Evolutionary conservation across 2,113 vertebrate genomes (phyloP).

Genomic region (Mobula birostris): DNA sequence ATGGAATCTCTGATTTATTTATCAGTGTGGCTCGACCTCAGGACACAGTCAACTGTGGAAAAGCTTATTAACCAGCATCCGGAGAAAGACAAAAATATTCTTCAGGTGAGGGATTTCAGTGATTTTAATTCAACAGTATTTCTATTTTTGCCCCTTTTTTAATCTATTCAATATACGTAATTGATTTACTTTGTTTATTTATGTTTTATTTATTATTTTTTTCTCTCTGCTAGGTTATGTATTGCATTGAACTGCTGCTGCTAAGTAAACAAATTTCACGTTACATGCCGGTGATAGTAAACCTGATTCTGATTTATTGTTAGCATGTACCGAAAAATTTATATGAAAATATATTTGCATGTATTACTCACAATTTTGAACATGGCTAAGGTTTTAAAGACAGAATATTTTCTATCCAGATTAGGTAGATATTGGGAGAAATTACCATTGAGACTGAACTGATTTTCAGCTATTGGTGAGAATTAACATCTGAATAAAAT

Average conservation of each 20-base stretch:
- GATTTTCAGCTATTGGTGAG: neutral
- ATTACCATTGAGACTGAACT: neutral
- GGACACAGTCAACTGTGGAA: constrained; percentile 93
- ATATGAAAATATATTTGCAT: neutral
- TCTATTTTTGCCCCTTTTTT: no score
- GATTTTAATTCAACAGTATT: no score
- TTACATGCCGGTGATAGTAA: no score
- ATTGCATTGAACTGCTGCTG: no score
- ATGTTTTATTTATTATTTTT: no score
- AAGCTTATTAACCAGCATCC: constrained; percentile 82
- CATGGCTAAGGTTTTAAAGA: neutral
- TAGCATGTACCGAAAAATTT: neutral
- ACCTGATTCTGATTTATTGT: neutral
- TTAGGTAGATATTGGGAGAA: neutral
- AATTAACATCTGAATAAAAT: neutral
- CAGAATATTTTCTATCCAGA: neutral
- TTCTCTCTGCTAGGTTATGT: no score
- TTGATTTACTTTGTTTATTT: no score
- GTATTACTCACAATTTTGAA: neutral
- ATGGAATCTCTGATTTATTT: neutral
- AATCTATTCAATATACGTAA: no score
- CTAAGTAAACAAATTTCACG: no score
- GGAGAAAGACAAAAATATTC: constrained; percentile 78
- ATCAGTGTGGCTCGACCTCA: constrained; percentile 88
- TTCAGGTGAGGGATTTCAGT: constrained; percentile 68